These are phyloP conservation scores for Torymus tubicola DNA, from an alignment of 2,888 invertebrate genomes.

Conservation along the genomic window DNA sequence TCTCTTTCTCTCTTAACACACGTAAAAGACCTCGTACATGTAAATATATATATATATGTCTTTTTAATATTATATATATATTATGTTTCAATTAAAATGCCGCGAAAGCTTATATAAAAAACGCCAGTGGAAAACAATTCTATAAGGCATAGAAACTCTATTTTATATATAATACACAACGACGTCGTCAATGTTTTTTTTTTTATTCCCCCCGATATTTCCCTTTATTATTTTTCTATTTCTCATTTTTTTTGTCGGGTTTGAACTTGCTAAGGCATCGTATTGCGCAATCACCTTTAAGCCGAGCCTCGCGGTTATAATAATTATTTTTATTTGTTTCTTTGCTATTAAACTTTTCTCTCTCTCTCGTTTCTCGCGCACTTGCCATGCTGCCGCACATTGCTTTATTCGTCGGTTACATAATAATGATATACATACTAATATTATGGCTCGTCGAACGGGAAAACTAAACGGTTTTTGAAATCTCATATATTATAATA, in stretches of 20 bases:
- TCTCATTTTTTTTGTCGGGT: not conserved
- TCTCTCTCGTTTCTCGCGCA: no score
- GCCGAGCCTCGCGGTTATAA: conserved; percentile 23
- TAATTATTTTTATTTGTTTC: no score
- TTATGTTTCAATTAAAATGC: conserved; percentile 21
- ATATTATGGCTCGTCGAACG: no score
- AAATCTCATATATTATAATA: no score
- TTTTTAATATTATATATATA: not conserved
- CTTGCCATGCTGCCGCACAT: no score
- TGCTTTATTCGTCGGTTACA: no score
- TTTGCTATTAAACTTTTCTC: no score
- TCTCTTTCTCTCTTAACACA: not conserved
- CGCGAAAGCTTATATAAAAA: conserved; percentile 43
- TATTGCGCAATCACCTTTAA: conserved; percentile 34
- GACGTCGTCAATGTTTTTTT: not conserved
- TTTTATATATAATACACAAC: not conserved
- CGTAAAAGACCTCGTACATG: not conserved
- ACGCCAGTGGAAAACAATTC: conserved; percentile 15
- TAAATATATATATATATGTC: not conserved
- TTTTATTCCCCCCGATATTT: not conserved
- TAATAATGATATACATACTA: no score
- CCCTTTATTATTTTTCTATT: no score
- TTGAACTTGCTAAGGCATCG: conserved; percentile 39
- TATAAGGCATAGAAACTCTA: conserved; percentile 29
- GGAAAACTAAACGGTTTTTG: no score